These are phyloP conservation scores for Nysson spinosus DNA, from an alignment of 2,888 invertebrate genomes.

Conservation along the genomic window DNA sequence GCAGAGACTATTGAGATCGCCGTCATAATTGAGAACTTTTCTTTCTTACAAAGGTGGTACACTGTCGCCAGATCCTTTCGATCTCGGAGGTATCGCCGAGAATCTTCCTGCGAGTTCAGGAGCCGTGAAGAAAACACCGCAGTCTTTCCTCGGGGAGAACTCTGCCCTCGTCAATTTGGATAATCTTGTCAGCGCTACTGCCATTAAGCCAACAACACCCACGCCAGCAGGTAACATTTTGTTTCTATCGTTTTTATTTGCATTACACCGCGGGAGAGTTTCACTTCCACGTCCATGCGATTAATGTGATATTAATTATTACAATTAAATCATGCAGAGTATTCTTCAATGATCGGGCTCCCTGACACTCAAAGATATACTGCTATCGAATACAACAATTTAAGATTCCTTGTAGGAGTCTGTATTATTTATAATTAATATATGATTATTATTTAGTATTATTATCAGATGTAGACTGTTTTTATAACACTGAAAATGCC, in stretches of 20 bases:
- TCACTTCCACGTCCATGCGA: not conserved
- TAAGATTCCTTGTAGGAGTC: no score
- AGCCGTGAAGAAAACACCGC: slow-evolving; percentile 92
- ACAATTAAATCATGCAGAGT: no score
- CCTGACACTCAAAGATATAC: no score
- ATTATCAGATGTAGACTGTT: no score
- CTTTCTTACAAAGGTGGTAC: slow-evolving; percentile 66
- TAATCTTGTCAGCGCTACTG: slow-evolving; percentile 87
- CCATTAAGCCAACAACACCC: slow-evolving; percentile 74
- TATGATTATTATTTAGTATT: no score
- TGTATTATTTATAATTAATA: no score
- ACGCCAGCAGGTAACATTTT: slow-evolving; percentile 78
- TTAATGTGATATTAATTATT: no score
- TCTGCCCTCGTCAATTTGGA: slow-evolving; percentile 98
- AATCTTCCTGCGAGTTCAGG: slow-evolving; percentile 79
- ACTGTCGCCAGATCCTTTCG: slow-evolving; percentile 84
- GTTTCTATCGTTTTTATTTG: not conserved
- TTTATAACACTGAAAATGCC: no score
- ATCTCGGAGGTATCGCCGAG: slow-evolving; percentile 82
- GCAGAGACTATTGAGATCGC: no score
- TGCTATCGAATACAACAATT: no score
- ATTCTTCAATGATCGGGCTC: no score
- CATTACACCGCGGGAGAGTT: not conserved
- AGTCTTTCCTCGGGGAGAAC: slow-evolving; percentile 97
- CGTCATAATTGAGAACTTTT: no score